Conservation (phyloP, 2,113 vertebrate species). For the Bufo bufo region DNA sequence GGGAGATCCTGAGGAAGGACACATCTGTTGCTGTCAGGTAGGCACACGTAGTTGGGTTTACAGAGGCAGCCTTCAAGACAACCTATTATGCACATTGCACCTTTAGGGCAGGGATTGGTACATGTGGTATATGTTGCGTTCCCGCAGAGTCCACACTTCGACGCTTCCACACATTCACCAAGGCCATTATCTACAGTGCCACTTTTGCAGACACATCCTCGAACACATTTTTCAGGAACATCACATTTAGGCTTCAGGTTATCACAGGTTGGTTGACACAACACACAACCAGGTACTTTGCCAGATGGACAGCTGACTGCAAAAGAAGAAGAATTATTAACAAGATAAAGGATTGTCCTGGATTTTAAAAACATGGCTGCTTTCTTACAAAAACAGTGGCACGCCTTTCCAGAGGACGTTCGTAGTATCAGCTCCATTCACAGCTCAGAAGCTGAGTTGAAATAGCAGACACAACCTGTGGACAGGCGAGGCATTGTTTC, state of each 20-base stretch:
- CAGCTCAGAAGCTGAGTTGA: too few species aligned
- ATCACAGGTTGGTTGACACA: background rate
- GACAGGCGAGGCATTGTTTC: too few species aligned
- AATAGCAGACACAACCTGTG: too few species aligned
- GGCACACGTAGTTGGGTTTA: too few species aligned
- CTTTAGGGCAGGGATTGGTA: too few species aligned
- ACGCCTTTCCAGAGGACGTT: too few species aligned
- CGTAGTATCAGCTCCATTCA: too few species aligned
- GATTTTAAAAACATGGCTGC: too few species aligned
- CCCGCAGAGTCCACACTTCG: background rate
- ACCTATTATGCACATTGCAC: too few species aligned
- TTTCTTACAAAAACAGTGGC: too few species aligned
- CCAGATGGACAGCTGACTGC: background rate
- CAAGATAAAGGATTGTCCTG: too few species aligned
- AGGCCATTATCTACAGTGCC: background rate
- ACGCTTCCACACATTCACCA: background rate
- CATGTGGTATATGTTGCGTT: background rate
- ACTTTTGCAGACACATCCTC: background rate
- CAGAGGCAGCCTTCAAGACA: too few species aligned
- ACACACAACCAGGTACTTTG: background rate
- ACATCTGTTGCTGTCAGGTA: background rate
- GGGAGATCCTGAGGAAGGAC: background rate
- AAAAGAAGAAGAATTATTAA: background rate
- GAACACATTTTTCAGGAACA: background rate
- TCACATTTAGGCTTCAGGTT: background rate